Percentiles rank a stretch among this genome's conserved stretches.
Evolutionary conservation across 2,888 invertebrate genomes (phyloP).

Genomic region (Tachina fera): DNA sequence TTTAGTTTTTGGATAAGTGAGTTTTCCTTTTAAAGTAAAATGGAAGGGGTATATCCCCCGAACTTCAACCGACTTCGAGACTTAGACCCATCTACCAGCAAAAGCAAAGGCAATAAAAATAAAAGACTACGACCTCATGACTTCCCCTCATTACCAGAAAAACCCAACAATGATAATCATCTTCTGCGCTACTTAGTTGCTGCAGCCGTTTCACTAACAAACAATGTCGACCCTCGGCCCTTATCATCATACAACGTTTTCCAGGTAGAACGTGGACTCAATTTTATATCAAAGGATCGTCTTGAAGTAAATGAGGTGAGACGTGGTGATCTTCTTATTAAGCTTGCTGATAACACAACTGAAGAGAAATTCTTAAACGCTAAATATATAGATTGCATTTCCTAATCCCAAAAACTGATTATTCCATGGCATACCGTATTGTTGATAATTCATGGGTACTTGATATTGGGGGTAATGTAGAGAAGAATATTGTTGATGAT

Average conservation of each 20-base stretch:
- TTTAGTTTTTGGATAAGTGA: background rate
- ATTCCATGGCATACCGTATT: no score
- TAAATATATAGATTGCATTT: constrained; percentile 14
- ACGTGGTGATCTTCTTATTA: constrained; percentile 1
- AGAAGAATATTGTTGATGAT: no score
- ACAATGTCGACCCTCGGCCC: no score
- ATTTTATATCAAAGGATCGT: no score
- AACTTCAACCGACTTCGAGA: constrained; percentile 1
- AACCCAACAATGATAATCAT: background rate
- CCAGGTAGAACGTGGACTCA: no score
- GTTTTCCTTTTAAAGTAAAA: background rate
- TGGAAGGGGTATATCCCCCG: background rate
- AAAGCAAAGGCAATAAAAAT: background rate
- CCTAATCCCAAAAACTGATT: no score
- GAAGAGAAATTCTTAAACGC: background rate
- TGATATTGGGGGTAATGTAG: no score
- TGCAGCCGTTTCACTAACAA: no score
- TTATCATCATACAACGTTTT: no score
- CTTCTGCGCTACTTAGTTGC: background rate
- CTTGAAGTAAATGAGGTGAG: background rate
- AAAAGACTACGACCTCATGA: constrained; percentile 4
- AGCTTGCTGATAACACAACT: constrained; percentile 1
- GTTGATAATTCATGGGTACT: no score
- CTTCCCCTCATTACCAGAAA: background rate
- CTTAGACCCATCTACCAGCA: background rate